These are phyloP conservation scores for Aethina tumida DNA, from an alignment of 1,140 invertebrate species.

Conservation along the genomic window DNA sequence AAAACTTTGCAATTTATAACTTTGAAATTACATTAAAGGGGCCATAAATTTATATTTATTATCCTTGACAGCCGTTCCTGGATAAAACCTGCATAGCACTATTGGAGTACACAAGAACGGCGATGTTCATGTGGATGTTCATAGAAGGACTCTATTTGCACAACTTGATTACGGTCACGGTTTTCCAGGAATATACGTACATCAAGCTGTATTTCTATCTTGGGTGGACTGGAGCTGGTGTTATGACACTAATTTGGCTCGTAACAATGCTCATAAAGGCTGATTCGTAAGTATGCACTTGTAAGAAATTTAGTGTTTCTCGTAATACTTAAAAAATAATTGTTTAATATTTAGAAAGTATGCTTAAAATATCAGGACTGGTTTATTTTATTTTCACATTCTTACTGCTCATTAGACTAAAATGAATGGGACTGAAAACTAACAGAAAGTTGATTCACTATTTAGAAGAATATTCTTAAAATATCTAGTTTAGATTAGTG, in stretches of 20 bases:
- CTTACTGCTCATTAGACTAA: no score
- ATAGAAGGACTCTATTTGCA: slow-evolving; percentile 83
- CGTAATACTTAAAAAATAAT: no score
- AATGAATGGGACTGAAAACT: background rate
- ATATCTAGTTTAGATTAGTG: no score
- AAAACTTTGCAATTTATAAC: no score
- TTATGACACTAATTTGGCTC: slow-evolving; percentile 66
- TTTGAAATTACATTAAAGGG: no score
- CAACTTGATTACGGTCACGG: slow-evolving; percentile 73
- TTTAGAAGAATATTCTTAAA: background rate
- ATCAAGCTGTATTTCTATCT: slow-evolving; percentile 60
- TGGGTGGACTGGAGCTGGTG: slow-evolving; percentile 72
- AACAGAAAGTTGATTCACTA: background rate
- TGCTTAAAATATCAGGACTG: no score
- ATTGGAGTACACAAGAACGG: slow-evolving; percentile 77
- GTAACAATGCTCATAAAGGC: slow-evolving; percentile 39
- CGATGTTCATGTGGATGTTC: slow-evolving; percentile 94
- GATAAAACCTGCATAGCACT: slow-evolving; percentile 71
- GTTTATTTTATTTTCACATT: no score
- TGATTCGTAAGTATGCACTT: slow-evolving; percentile 14
- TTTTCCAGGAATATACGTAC: slow-evolving; percentile 67
- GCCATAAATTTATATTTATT: slow-evolving; percentile 6
- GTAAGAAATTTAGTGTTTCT: no score
- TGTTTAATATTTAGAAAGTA: no score
- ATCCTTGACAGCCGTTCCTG: slow-evolving; percentile 57